phyloP scores from a whole-genome alignment of 2,888 invertebrate genomes.

The Cephus runcator region DNA sequence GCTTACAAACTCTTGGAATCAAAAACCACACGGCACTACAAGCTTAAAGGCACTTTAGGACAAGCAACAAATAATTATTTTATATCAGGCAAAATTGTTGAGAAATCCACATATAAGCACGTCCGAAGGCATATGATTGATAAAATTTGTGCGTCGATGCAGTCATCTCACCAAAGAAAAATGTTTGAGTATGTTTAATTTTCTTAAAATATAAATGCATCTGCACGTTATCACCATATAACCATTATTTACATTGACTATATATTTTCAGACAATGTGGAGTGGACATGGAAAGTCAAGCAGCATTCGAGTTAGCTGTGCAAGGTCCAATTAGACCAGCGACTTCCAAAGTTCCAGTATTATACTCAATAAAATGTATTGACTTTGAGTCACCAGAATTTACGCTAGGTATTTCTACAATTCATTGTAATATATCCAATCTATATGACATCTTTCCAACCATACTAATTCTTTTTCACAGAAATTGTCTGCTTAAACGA shows the following conservation, averaged over 20 bases:
- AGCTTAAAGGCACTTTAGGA: constrained; percentile 81
- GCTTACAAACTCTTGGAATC: constrained; percentile 71
- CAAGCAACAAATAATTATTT: constrained; percentile 80
- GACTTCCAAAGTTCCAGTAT: constrained; percentile 75
- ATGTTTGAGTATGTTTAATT: constrained; percentile 81
- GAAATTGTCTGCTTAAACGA: constrained; percentile 92
- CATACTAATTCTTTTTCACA: constrained; percentile 63
- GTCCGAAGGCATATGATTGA: constrained; percentile 78
- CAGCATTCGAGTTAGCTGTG: constrained; percentile 88
- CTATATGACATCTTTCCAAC: constrained; percentile 16
- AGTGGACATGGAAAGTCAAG: constrained; percentile 85
- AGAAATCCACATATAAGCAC: constrained; percentile 77
- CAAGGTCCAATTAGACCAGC: constrained; percentile 84
- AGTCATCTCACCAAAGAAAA: constrained; percentile 86
- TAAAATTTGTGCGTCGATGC: constrained; percentile 79
- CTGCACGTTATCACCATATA: background rate
- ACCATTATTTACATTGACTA: constrained; percentile 2
- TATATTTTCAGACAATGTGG: constrained; percentile 73
- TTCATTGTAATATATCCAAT: constrained; percentile 1
- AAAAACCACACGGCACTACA: constrained; percentile 76
- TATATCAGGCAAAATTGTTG: constrained; percentile 77
- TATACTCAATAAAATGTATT: constrained; percentile 89
- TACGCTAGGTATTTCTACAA: constrained; percentile 74
- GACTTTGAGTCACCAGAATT: constrained; percentile 86
- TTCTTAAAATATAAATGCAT: background rate